Conservation (phyloP, 30 jellyfish, hydroid and myxozoan genomes). For the Cassiopea xamachana region DNA sequence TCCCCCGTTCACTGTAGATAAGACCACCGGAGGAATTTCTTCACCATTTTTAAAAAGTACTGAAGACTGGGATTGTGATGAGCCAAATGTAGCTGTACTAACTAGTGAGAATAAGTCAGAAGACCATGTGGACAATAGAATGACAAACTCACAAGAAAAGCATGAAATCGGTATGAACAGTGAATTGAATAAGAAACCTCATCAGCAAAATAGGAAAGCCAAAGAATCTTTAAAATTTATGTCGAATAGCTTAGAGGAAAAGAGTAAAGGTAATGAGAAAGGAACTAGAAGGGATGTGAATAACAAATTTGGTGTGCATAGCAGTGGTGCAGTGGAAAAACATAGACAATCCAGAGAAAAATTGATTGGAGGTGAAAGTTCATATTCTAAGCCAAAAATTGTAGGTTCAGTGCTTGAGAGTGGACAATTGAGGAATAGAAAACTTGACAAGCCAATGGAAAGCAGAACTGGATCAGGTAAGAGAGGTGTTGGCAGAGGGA, state of each 20-base stretch:
- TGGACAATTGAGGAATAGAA: background rate
- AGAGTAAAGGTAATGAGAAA: too few species aligned
- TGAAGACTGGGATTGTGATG: background rate
- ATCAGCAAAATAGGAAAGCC: background rate
- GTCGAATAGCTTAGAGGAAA: too few species aligned
- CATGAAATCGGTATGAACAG: background rate
- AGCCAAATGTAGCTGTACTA: background rate
- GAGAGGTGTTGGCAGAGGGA: constrained; percentile 61
- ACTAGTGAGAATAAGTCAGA: background rate
- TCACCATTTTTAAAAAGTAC: background rate
- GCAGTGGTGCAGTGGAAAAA: background rate
- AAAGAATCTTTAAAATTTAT: too few species aligned
- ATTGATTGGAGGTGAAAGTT: background rate
- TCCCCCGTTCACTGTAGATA: background rate
- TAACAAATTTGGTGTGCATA: background rate
- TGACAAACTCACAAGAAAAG: background rate
- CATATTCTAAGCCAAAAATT: too few species aligned
- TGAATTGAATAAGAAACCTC: background rate
- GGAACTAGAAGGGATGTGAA: background rate
- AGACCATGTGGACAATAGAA: constrained; percentile 1
- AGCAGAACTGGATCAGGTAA: background rate
- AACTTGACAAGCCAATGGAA: background rate
- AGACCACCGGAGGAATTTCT: background rate
- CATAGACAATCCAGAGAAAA: background rate
- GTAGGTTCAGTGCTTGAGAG: background rate